Conservation (phyloP, 2,888 invertebrate species). For the Diarsia dahlii region DNA sequence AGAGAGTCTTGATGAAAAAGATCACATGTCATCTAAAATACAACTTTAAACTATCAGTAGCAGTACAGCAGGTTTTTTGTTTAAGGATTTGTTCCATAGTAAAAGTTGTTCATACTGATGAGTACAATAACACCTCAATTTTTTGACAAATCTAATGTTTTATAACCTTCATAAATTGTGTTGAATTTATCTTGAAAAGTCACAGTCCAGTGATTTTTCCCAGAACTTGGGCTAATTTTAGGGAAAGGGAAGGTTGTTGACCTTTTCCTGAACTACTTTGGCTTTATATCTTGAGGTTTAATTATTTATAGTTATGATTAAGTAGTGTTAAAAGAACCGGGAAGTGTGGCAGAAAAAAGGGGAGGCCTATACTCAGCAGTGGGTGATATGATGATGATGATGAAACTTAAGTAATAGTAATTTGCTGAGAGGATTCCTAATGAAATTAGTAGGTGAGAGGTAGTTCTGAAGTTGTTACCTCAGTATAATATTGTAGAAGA, state of each 20-base stretch:
- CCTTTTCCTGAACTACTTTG: constrained; percentile 16
- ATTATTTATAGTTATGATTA: constrained; percentile 12
- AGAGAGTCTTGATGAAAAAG: too few relatives aligned
- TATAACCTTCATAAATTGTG: constrained; percentile 1
- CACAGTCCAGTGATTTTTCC: constrained; percentile 25
- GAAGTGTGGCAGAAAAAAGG: too few relatives aligned
- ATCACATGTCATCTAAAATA: background rate
- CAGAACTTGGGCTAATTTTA: constrained; percentile 12
- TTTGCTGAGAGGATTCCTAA: background rate
- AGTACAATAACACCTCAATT: background rate
- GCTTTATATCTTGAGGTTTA: constrained; percentile 11
- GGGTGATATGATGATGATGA: too few relatives aligned
- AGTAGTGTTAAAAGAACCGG: background rate
- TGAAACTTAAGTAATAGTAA: background rate
- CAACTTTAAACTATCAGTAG: background rate
- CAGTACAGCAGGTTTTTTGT: background rate
- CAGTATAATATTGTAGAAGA: background rate
- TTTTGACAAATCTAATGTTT: background rate
- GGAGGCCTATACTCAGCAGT: too few relatives aligned
- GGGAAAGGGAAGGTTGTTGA: constrained; percentile 23
- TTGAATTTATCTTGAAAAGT: constrained; percentile 5
- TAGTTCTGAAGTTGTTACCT: background rate
- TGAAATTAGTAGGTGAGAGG: background rate
- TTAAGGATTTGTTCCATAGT: background rate
- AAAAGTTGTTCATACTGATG: background rate